A percentile compares a stretch with the other conserved stretches of the same genome.
phyloP scores from a whole-genome alignment of 2,888 invertebrate species.

The Dexiosoma caninum region DNA sequence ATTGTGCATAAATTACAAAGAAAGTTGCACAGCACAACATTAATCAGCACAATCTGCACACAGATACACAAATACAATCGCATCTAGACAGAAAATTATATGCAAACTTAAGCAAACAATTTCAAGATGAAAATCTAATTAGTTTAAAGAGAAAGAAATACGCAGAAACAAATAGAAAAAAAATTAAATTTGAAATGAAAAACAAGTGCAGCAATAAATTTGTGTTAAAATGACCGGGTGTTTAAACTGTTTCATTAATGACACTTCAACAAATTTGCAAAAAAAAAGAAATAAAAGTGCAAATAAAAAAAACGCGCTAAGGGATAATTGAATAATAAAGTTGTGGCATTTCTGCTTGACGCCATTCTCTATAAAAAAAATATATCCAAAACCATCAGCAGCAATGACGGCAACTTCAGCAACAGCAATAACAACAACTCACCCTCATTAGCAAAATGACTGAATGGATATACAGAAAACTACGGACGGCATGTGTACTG shows the following conservation, averaged over 20 bases:
- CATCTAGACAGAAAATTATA: not conserved
- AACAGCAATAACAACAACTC: constrained; percentile 44
- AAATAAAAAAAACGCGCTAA: constrained; percentile 39
- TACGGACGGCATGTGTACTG: not conserved
- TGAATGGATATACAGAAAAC: constrained; percentile 38
- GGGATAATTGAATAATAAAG: constrained; percentile 63
- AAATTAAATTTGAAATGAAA: constrained; percentile 18
- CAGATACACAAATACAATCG: not conserved
- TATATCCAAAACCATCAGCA: constrained; percentile 16
- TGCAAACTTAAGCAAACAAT: constrained; percentile 10
- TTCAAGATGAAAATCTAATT: constrained; percentile 40
- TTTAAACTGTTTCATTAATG: constrained; percentile 54
- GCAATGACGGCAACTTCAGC: constrained; percentile 5
- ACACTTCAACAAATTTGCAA: constrained; percentile 36
- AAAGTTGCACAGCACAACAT: not conserved
- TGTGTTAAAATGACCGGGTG: constrained; percentile 8
- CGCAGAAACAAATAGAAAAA: constrained; percentile 23
- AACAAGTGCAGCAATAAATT: constrained; percentile 31
- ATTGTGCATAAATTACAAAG: constrained; percentile 17
- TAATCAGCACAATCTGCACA: not conserved
- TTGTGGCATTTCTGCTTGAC: constrained; percentile 55
- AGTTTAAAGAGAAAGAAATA: constrained; percentile 18
- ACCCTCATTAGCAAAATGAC: constrained; percentile 62
- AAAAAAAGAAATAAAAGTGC: not conserved
- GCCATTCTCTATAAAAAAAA: constrained; percentile 49